Evolutionary conservation across 2,797 vertebrate genomes (phyloP).

Genomic region (Mus spretus): DNA sequence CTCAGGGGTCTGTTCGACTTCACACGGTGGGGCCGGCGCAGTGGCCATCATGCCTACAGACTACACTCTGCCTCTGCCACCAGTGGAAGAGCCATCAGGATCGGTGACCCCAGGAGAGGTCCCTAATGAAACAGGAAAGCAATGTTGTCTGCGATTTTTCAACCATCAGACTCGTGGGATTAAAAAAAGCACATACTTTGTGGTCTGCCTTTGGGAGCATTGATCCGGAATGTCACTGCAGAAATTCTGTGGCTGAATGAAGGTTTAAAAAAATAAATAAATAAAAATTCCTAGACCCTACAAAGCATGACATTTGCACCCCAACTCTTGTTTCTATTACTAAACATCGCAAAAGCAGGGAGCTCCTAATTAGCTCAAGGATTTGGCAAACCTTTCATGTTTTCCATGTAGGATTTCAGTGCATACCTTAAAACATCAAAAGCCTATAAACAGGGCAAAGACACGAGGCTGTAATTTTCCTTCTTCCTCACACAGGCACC

Average conservation of each 20-base stretch:
- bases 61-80: too few relatives aligned
- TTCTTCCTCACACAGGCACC: constrained; percentile 29
- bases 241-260: background rate
- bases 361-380: constrained; percentile 25
- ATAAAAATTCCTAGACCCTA: background rate
- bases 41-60: background rate
- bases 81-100: background rate
- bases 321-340: background rate
- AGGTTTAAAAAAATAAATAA: background rate
- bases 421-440: constrained; percentile 59
- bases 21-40: accelerated
- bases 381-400: constrained; percentile 22
- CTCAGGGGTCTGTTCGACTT: background rate
- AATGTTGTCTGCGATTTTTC: background rate
- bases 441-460: constrained; percentile 60
- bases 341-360: background rate
- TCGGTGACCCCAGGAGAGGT: background rate
- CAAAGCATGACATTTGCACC: constrained; percentile 9
- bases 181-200: background rate
- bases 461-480: constrained; percentile 47
- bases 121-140: background rate
- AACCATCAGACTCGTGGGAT: background rate
- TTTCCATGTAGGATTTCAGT: constrained; percentile 47
- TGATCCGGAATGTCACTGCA: background rate
- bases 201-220: background rate